phyloP scores from a whole-genome alignment of 2,888 invertebrate species.

The Oligia latruncula region DNA sequence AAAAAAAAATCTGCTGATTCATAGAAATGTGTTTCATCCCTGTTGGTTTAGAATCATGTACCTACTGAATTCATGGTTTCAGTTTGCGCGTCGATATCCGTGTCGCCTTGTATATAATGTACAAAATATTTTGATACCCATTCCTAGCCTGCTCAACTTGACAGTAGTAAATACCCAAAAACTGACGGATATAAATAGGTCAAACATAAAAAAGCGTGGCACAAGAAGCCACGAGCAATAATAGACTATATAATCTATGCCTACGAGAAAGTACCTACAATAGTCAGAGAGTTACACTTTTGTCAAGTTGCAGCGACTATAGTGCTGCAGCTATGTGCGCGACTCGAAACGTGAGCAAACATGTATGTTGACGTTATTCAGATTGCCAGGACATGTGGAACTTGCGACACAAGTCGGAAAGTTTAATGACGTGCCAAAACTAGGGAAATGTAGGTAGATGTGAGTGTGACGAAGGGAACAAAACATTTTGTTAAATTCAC shows the following conservation, averaged over 20 bases:
- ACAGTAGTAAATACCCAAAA: background rate
- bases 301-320: slow-evolving; percentile 26
- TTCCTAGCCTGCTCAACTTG: background rate
- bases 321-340: slow-evolving; percentile 12
- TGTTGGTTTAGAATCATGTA: too few species aligned
- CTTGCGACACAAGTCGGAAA: slow-evolving; percentile 46
- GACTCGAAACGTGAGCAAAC: slow-evolving; percentile 45
- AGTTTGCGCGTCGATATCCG: too few species aligned
- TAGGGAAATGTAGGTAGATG: slow-evolving; percentile 13
- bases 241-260: too few species aligned
- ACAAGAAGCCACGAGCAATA: background rate
- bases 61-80: too few species aligned
- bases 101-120: too few species aligned
- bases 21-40: too few species aligned
- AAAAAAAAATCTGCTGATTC: too few species aligned
- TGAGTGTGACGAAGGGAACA: background rate
- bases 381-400: slow-evolving; percentile 49
- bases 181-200: background rate
- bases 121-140: too few species aligned
- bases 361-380: slow-evolving; percentile 57
- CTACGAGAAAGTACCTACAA: slow-evolving; percentile 9
- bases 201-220: background rate
- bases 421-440: slow-evolving; percentile 52
- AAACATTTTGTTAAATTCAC: background rate
- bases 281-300: slow-evolving; percentile 23